phyloP scores from a whole-genome alignment of 1,140 invertebrate genomes.

The Psix sp. region DNA sequence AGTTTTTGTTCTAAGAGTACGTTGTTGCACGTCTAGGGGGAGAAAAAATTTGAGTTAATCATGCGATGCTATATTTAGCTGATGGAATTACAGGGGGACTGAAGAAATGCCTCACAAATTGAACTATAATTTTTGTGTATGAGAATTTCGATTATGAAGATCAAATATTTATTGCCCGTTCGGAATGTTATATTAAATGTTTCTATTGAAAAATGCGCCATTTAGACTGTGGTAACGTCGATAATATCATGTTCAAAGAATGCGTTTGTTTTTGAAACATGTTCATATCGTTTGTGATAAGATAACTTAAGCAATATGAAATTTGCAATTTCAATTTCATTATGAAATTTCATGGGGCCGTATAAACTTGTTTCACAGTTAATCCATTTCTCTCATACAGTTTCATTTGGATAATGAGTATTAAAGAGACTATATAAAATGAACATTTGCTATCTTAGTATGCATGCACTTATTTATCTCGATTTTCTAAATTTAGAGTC shows the following conservation, averaged over 20 bases:
- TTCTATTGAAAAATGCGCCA: conserved; percentile 22
- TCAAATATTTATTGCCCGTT: conserved; percentile 34
- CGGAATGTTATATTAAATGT: conserved; percentile 25
- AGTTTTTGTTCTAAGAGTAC: too few species aligned
- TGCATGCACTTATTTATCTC: too few species aligned
- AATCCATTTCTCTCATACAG: too few species aligned
- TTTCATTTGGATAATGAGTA: too few species aligned
- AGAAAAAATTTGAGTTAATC: conserved; percentile 36
- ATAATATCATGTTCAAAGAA: conserved; percentile 31
- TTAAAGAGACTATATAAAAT: too few species aligned
- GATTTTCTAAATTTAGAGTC: too few species aligned
- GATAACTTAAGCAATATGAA: conserved; percentile 26
- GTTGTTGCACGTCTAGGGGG: too few species aligned
- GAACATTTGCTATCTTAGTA: too few species aligned
- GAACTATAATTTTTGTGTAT: conserved; percentile 28
- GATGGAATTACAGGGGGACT: conserved; percentile 31
- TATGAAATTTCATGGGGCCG: too few species aligned
- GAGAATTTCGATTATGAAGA: conserved; percentile 30
- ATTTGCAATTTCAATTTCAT: too few species aligned
- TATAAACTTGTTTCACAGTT: too few species aligned
- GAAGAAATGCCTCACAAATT: conserved; percentile 34
- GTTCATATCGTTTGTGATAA: conserved; percentile 33
- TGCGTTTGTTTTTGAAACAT: conserved; percentile 25
- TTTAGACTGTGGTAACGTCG: conserved; percentile 30
- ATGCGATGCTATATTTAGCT: conserved; percentile 31